Base-by-base conservation (phyloP, 2,797 vertebrate genomes). In the Hephaestus fuliginosus region DNA sequence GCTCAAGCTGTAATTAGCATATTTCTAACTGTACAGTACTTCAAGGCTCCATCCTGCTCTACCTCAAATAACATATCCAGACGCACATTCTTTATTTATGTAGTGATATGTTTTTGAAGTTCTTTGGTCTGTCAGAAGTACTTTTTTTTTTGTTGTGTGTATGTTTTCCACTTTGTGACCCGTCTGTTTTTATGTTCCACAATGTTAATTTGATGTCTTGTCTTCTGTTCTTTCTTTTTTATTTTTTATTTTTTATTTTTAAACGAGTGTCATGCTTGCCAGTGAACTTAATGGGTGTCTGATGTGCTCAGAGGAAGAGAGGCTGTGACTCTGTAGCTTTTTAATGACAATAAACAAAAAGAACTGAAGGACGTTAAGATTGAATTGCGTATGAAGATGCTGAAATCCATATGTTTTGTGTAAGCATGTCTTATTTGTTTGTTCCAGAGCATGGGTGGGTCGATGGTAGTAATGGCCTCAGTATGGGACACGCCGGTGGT, bases 21-120 rank as follows among this genome's bases (percentile, higher is more conserved):
- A 49, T 70, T 68, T 77, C 18, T 1, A n/a, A 65, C 43, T 28
- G 18, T 56, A 25, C 60, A 28, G 60, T 28, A 44, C 51, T 60
- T 70, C 36, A 79, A 28, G 15, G 25, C 77, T 73, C 48, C 49
- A 33, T 63, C 49, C 46, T 43, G 17, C 14, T 95, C 89, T 96
- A 96, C 87, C 93, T 97, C 88, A 93, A 94, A 65, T 87, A 92
- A 70, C 55, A 64, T 56, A 76, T 60, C 58, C 66, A 71, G 15
- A 53, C 30, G 17, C 57, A 57, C 66, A 43, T 77, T 81, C 67
- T 72, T 76, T 46, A 67, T 75, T 70, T 65, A 49, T 80, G 20
- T n/a, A 36, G 22, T 72, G 4, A 39, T 44, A 20, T 79, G 30
- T 68, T 88, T 70, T 70, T 72, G 33, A 71, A 78, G 39, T 72